phyloP scores from a whole-genome alignment of 2,113 vertebrate genomes.

The Gopherus flavomarginatus region DNA sequence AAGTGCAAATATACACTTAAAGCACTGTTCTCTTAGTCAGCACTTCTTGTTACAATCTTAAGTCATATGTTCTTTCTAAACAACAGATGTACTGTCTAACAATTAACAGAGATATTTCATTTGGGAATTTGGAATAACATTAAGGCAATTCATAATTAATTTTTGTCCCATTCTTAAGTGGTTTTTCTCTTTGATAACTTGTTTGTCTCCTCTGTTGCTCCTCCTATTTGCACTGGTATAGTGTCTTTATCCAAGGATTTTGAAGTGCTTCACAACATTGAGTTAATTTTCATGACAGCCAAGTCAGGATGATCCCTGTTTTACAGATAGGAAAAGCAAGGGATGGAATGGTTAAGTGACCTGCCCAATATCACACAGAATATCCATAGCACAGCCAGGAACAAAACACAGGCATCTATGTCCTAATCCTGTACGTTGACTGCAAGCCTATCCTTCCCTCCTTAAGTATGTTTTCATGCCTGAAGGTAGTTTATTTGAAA shows the following conservation, averaged over 20 bases:
- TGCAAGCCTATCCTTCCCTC: neutral
- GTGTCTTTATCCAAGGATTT: neutral
- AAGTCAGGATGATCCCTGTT: neutral
- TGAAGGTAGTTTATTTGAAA: neutral
- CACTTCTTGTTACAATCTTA: neutral
- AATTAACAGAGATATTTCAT: constrained; percentile 39
- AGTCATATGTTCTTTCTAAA: constrained; percentile 42
- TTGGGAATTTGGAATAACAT: neutral
- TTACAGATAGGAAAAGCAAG: neutral
- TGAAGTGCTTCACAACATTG: accelerated
- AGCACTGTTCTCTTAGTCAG: constrained; percentile 41
- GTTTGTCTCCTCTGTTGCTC: neutral
- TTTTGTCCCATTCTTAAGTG: neutral
- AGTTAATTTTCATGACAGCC: neutral
- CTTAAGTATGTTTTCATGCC: neutral
- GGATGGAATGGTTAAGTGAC: neutral
- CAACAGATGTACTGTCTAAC: constrained; percentile 42
- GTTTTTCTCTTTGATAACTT: neutral
- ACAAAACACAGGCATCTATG: neutral
- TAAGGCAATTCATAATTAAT: constrained; percentile 31
- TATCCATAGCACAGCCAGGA: neutral
- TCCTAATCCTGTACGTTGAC: neutral
- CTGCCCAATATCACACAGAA: neutral
- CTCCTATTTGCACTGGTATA: neutral
- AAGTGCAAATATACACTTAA: neutral